Evolutionary conservation across 2,797 vertebrate species (phyloP).

Genomic region (Okamejei kenojei): DNA sequence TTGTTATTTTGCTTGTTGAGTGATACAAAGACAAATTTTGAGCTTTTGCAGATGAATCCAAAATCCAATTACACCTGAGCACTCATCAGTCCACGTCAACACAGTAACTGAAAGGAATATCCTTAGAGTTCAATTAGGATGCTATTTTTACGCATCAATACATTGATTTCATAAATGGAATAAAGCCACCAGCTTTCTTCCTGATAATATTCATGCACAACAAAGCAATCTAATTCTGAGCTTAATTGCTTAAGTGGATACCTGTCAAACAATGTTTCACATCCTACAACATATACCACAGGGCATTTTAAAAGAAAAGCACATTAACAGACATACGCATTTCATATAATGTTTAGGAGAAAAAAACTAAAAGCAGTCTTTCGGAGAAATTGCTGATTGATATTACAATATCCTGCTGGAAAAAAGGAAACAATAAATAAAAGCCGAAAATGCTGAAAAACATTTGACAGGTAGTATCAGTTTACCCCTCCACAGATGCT

Average conservation of each 20-base stretch:
- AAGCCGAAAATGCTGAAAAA: no score
- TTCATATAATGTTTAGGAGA: not conserved
- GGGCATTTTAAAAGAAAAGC: not conserved
- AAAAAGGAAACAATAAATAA: not conserved
- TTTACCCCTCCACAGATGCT: no score
- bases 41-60: not conserved
- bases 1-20: not conserved
- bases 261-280: slow-evolving; percentile 7
- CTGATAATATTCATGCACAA: not conserved
- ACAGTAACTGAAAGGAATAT: slow-evolving; percentile 8
- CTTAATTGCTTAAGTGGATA: not conserved
- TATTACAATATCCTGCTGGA: not conserved
- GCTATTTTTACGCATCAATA: not conserved
- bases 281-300: not conserved
- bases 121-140: slow-evolving; percentile 32
- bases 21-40: not conserved
- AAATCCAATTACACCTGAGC: slow-evolving; percentile 27
- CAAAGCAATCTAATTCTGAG: slow-evolving; percentile 22
- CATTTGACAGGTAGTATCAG: no score
- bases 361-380: not conserved
- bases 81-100: not conserved
- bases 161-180: not conserved
- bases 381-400: not conserved
- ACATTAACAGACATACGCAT: not conserved
- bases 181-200: not conserved